These are phyloP conservation scores for Chrysolophus pictus DNA, from an alignment of 2,797 vertebrate genomes.

Conservation along the genomic window DNA sequence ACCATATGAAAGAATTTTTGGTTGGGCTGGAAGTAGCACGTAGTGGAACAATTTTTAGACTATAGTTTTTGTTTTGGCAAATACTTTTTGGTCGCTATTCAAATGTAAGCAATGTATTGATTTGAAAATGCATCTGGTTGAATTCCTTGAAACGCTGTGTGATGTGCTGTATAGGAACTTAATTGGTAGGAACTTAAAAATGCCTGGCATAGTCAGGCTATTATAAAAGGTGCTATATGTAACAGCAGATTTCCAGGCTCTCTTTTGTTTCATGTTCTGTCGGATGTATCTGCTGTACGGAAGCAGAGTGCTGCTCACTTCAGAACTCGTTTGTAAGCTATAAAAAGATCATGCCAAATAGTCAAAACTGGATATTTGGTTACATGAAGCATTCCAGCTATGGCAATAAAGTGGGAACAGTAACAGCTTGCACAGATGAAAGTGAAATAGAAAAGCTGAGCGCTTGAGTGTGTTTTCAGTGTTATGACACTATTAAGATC, in stretches of 20 bases:
- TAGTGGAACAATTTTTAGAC: background rate
- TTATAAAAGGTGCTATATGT: background rate
- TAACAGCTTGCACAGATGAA: fast-evolving
- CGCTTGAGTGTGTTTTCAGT: background rate
- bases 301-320: background rate
- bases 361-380: background rate
- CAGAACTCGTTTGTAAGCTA: background rate
- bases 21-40: background rate
- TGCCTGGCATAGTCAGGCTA: background rate
- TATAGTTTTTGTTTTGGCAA: background rate
- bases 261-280: background rate
- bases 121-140: background rate
- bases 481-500: background rate
- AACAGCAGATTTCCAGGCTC: background rate
- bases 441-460: background rate
- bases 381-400: background rate
- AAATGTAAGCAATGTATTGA: background rate
- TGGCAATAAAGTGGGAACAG: fast-evolving
- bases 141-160: background rate
- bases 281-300: background rate
- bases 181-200: background rate
- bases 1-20: background rate
- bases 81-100: background rate
- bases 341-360: background rate
- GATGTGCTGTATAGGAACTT: background rate